These are phyloP conservation scores for Loris lydekkerianus DNA, from an alignment of 2,797 vertebrate genomes.

Conservation along the genomic window DNA sequence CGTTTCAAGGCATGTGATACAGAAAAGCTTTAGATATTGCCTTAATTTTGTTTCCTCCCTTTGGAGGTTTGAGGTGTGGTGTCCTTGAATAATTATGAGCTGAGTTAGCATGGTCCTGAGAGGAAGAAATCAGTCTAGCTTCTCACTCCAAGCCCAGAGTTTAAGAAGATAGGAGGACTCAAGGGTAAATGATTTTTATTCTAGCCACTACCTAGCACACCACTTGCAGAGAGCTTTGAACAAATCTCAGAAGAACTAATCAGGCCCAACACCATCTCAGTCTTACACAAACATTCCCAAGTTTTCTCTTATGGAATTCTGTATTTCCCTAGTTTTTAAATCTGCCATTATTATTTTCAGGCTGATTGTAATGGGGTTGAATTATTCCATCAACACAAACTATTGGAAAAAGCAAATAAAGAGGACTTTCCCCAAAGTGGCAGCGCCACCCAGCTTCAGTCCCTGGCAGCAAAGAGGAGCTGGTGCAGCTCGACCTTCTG, in stretches of 20 bases:
- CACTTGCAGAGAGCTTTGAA: conserved; percentile 17
- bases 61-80: not conserved
- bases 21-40: not conserved
- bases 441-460: not conserved
- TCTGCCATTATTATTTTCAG: not conserved
- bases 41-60: not conserved
- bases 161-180: conserved; percentile 50
- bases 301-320: conserved; percentile 40
- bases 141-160: conserved; percentile 36
- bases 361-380: not conserved
- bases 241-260: conserved; percentile 32
- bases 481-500: not conserved
- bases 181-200: conserved; percentile 29
- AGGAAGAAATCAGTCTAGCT: conserved; percentile 43
- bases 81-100: conserved; percentile 34
- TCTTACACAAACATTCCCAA: conserved; percentile 61
- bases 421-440: not conserved
- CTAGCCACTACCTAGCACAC: not conserved
- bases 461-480: not conserved
- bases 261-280: not conserved
- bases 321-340: conserved; percentile 39
- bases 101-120: conserved; percentile 34
- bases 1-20: not conserved
- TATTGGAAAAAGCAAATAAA: not conserved
- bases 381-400: not conserved